Base-by-base conservation (phyloP, 2,888 invertebrate genomes). In the Horisme vitalbata region DNA sequence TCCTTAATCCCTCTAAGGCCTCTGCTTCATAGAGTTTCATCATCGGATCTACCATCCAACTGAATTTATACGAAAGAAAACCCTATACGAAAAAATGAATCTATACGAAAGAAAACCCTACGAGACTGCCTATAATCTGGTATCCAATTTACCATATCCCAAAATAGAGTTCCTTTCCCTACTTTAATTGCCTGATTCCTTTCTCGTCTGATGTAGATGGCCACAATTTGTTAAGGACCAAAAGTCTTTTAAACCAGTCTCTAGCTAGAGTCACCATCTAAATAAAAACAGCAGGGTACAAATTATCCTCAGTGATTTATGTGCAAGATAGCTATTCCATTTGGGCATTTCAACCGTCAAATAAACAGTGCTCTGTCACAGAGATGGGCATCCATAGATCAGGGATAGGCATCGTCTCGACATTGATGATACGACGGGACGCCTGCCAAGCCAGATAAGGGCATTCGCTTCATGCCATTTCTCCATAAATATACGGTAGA, bases 401-500 rank as follows among this genome's bases (percentile, higher is more conserved):
- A 55, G 52, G 52, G 59, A 58, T 57, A 58, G 49, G 50, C 58
- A 59, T 38, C 50, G 45, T 59, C 61, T 65, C 66, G 72, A 67
- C 68, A 68, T 71, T 75, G 66, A 68, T 61, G 57, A n/a, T n/a
- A n/a, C 47, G 63, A 49, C 54, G 55, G 61, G 56, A 55, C 55
- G 51, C 39, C 49, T 49, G 51, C 60, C 61, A 60, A 63, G 48
- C 59, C 64, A 60, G 75, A 76, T 77, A 77, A 75, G 68, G 68
- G 51, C 60, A 54, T 48, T 32, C 61, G n/a, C 56, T 69, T 64
- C 71, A 71, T 74, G 71, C 65, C 61, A 59, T 62, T 63, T 56
- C 51, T 53, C 64, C 69, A 70, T 75, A 72, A 75, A 72, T 72
- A 73, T 70, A 75, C 65, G 57, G 57, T 53, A 55, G 46, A 61